phyloP scores from a whole-genome alignment of 30 jellyfish, hydroid and myxozoan species.

The Turritopsis rubra region DNA sequence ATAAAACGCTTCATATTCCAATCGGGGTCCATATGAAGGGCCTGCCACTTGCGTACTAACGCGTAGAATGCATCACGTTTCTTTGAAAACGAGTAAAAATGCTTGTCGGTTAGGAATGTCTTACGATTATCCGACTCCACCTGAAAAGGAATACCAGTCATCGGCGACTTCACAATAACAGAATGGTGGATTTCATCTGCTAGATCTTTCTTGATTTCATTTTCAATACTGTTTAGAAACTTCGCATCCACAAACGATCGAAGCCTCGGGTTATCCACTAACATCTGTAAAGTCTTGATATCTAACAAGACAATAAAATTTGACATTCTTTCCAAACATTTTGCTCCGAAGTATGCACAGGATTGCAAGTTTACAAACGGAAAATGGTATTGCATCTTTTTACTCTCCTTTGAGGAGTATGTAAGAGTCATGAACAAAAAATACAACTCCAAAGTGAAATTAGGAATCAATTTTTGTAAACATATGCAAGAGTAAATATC shows the following conservation, averaged over 20 bases:
- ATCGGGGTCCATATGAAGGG: slow-evolving; percentile 42
- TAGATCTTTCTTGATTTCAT: slow-evolving; percentile 9
- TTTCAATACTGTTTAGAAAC: slow-evolving; percentile 5
- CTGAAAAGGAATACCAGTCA: slow-evolving; percentile 78
- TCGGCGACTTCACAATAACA: slow-evolving; percentile 17
- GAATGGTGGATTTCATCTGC: background rate
- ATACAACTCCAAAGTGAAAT: slow-evolving; percentile 44
- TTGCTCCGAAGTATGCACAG: slow-evolving; percentile 59
- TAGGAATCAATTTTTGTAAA: slow-evolving; percentile 40
- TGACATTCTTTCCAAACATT: slow-evolving; percentile 26
- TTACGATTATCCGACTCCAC: slow-evolving; percentile 65
- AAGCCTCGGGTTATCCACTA: slow-evolving; percentile 47
- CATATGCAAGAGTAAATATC: slow-evolving; percentile 46
- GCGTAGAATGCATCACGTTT: slow-evolving; percentile 74
- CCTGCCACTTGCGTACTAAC: slow-evolving; percentile 68
- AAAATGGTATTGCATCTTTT: slow-evolving; percentile 8
- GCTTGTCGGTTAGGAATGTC: slow-evolving; percentile 48
- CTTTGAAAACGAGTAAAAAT: slow-evolving; percentile 74
- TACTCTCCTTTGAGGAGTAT: background rate
- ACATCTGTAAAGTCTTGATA: slow-evolving; percentile 40
- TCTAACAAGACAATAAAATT: slow-evolving; percentile 32
- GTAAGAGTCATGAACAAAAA: slow-evolving; percentile 50
- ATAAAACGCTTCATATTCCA: slow-evolving; percentile 45
- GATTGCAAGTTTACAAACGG: slow-evolving; percentile 44
- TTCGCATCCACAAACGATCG: slow-evolving; percentile 28